Evolutionary conservation across 2,113 vertebrate genomes (phyloP), one percentile per base, ranked within the genome.

Genomic region (Thunnus maccoyii): DNA sequence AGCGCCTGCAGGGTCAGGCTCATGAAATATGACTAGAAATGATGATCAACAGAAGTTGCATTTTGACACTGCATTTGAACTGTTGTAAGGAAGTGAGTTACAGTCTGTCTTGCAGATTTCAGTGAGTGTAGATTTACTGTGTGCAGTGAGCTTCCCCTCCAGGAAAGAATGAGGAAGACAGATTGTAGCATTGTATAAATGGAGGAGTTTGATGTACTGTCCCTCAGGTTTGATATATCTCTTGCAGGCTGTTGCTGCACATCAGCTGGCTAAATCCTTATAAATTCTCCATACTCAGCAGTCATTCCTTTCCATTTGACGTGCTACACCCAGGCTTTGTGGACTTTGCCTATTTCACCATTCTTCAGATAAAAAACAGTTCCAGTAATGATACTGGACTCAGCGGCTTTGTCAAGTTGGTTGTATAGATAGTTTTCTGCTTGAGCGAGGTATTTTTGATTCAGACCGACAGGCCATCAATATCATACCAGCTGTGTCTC

Each of bases 21-120:
- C 27, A 13, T 91, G 73, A 91, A 84, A 77, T 79, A 84, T 58
- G 74, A 84, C 52, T 12, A 41, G 18, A 81, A 88, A 88, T 84
- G 72, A 90, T 61, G 76, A 74, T 77, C 22, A 64, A 55, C n/a
- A 25, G 57, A 82, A 70, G 82, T n/a, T 57, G 58, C 30, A 15
- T 89, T 72, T 84, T 91, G 68, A 90, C 60, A 71, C 15, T 17
- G 17, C 1, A 3, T 68, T 80, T 14, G 36, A 81, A 44, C 58
- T 44, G 11, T 51, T 78, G 56, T 55, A n/a, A 79, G 20, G 69
- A 76, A 56, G 22, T 86, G 83, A 92, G 48, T 86, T 79, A 82
- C 56, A 73, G 81, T 65, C 47, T 80, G 57, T 73, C 72, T 55
- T 44, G 4, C 36, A 76, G 68, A 74, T 72, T 73, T 80, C 44